These are phyloP conservation scores for Haemorhous mexicanus DNA, from an alignment of 2,113 vertebrate species.

Conservation along the genomic window DNA sequence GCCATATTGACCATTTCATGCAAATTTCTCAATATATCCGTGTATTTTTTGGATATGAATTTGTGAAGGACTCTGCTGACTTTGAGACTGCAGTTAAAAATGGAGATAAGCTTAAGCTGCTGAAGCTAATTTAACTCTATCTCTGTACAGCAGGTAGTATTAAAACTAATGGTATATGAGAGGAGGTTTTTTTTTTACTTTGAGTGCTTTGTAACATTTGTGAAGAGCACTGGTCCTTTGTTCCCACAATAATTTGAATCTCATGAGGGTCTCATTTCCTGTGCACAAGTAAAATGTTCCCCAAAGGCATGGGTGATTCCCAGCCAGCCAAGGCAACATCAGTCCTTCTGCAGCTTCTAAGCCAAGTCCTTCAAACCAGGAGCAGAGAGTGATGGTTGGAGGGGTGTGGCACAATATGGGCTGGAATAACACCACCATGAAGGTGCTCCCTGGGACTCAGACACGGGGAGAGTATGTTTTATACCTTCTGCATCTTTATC, in stretches of 20 bases:
- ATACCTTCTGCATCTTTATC: not conserved
- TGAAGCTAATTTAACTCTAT: constrained; percentile 4
- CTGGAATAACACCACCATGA: not conserved
- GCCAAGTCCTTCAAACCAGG: not conserved
- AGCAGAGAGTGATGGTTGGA: not conserved
- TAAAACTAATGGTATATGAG: not conserved
- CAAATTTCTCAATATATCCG: constrained; percentile 24
- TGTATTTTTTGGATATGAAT: constrained; percentile 2
- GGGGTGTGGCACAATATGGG: not conserved
- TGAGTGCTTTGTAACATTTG: not conserved
- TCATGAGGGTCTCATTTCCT: not conserved
- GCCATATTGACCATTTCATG: constrained; percentile 12
- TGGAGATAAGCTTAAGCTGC: not conserved
- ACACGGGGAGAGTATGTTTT: not conserved
- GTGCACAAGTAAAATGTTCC: not conserved
- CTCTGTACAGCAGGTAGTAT: not conserved
- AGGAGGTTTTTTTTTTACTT: not conserved
- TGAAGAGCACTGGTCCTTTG: not conserved
- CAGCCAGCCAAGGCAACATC: not conserved
- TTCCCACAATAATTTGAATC: not conserved
- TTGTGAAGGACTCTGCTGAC: not conserved
- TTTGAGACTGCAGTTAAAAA: constrained; percentile 21
- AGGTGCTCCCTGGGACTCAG: not conserved
- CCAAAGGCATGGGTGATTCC: not conserved
- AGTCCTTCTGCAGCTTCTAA: not conserved